Evolutionary conservation across 1,140 invertebrate genomes (phyloP).

Genomic region (Anastrepha ludens): DNA sequence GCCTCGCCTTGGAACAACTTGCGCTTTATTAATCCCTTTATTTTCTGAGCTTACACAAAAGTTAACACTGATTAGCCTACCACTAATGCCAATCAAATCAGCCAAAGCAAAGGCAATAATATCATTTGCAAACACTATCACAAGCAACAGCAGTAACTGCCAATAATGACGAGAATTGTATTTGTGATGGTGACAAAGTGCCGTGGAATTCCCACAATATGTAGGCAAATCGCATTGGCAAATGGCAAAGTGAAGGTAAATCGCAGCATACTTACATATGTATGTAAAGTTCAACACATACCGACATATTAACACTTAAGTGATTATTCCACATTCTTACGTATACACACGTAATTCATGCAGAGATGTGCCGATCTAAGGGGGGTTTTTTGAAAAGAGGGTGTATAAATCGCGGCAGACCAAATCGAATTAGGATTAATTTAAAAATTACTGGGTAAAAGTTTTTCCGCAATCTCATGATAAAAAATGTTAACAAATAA

Average conservation of each 20-base stretch:
- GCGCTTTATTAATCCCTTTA: no score
- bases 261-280: background rate
- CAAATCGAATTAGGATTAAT: no score
- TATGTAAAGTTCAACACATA: background rate
- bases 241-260: background rate
- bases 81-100: conserved; percentile 9
- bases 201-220: background rate
- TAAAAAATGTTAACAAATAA: no score
- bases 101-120: conserved; percentile 11
- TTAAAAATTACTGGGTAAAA: no score
- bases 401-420: no score
- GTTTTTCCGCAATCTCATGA: no score
- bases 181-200: conserved; percentile 24
- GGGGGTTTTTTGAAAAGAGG: no score
- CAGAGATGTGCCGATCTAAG: no score
- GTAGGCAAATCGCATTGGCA: background rate
- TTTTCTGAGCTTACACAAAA: background rate
- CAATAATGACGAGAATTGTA: conserved; percentile 36
- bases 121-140: conserved; percentile 38
- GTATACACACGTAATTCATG: no score
- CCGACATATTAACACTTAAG: background rate
- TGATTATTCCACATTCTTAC: no score
- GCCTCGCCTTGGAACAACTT: no score
- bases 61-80: conserved; percentile 32
- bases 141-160: background rate